A percentile compares a stretch with the other conserved stretches of the same genome.
Evolutionary conservation across 2,888 invertebrate species (phyloP).

Genomic region (Drosophila multiciliata): DNA sequence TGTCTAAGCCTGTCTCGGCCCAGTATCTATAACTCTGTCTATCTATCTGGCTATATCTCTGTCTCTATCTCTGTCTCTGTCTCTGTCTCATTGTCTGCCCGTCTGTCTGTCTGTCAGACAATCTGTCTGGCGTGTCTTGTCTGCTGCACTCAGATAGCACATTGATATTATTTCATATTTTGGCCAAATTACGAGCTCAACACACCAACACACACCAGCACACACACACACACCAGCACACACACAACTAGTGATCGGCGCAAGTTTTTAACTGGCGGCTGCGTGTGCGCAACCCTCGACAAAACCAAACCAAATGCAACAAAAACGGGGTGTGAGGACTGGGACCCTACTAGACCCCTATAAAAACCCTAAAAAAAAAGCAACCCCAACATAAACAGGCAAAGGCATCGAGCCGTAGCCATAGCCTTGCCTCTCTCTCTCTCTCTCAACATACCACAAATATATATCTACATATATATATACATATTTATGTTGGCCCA

Average conservation of each 20-base stretch:
- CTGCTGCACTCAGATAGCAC: conserved; percentile 47
- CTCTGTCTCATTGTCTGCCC: neutral
- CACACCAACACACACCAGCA: conserved; percentile 24
- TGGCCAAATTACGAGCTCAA: conserved; percentile 58
- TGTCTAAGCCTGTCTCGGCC: conserved; percentile 47
- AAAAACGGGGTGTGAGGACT: neutral
- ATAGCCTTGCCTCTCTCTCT: conserved; percentile 29
- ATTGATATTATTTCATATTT: conserved; percentile 66
- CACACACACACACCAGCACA: conserved; percentile 13
- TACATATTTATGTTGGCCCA: neutral
- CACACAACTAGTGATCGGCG: conserved; percentile 30
- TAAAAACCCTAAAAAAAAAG: conserved; percentile 48
- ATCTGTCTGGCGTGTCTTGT: conserved; percentile 44
- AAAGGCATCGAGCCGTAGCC: conserved; percentile 61
- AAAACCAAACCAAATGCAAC: neutral
- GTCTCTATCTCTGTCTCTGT: neutral
- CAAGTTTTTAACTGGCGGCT: conserved; percentile 63
- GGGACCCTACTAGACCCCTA: conserved; percentile 47
- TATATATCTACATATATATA: neutral
- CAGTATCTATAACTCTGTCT: conserved; percentile 44
- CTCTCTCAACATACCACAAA: neutral
- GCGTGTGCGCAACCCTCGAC: conserved; percentile 54
- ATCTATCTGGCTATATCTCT: conserved; percentile 10
- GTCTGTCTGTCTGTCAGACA: conserved; percentile 12
- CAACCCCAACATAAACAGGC: conserved; percentile 41